Evolutionary conservation across 2,888 invertebrate species (phyloP).

Genomic region (Apamea sordens): DNA sequence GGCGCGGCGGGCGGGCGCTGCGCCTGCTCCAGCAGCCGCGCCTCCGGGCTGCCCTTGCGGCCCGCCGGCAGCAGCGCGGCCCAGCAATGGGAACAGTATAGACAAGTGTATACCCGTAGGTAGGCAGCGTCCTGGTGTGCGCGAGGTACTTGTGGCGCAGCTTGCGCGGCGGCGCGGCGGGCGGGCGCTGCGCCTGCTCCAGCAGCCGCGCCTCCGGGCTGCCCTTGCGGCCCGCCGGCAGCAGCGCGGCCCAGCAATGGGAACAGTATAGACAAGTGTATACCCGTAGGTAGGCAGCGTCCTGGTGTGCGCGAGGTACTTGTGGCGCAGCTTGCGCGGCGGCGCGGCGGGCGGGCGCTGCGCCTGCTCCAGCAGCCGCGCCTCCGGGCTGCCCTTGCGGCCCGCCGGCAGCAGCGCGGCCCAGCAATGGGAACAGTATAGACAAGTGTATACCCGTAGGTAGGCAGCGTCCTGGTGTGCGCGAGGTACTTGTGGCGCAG

Average conservation of each 20-base stretch:
- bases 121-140: conserved; percentile 97
- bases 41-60: conserved; percentile 96
- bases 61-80: conserved; percentile 92
- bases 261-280: too few relatives aligned
- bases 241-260: conserved; percentile 91
- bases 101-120: conserved; percentile 91
- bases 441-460: conserved; percentile 91
- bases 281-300: conserved; percentile 96
- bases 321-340: conserved; percentile 95
- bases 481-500: conserved; percentile 97
- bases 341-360: conserved; percentile 96
- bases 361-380: conserved; percentile 95
- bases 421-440: conserved; percentile 80
- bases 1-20: conserved; percentile 96
- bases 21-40: conserved; percentile 95
- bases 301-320: conserved; percentile 97
- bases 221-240: conserved; percentile 93
- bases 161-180: conserved; percentile 95
- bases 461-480: conserved; percentile 97
- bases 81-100: conserved; percentile 80
- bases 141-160: conserved; percentile 97
- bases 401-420: conserved; percentile 92
- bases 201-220: conserved; percentile 96
- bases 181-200: conserved; percentile 96
- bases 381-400: conserved; percentile 96